Conservation (phyloP, 2,888 invertebrate genomes). For the Barypeithes pellucidus region DNA sequence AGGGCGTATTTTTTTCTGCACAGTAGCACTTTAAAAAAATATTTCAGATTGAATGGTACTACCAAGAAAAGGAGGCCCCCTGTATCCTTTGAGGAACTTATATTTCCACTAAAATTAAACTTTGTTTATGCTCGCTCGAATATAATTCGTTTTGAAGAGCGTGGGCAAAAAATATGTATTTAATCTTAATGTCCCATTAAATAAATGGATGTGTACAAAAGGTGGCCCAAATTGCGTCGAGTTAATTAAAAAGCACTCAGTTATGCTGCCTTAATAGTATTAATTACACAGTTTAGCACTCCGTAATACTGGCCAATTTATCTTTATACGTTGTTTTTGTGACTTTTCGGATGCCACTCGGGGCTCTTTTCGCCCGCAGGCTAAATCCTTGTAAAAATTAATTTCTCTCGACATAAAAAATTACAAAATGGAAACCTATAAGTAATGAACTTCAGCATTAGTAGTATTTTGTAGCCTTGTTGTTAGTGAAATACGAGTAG, state of each 20-base stretch:
- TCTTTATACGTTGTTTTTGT: constrained; percentile 8
- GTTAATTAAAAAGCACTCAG: constrained; percentile 12
- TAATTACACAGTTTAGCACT: constrained; percentile 12
- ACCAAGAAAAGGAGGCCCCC: too few species aligned
- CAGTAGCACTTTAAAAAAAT: too few species aligned
- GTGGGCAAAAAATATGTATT: background rate
- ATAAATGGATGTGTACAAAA: constrained; percentile 10
- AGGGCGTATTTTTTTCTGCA: too few species aligned
- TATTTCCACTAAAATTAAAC: too few species aligned
- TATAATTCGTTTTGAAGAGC: background rate
- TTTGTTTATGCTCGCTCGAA: background rate
- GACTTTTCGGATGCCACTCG: background rate
- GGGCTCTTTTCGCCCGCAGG: background rate
- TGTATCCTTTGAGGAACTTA: too few species aligned
- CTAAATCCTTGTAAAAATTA: background rate
- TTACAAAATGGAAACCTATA: too few species aligned
- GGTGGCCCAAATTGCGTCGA: constrained; percentile 8
- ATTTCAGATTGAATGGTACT: too few species aligned
- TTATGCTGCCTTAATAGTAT: constrained; percentile 9
- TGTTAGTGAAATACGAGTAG: too few species aligned
- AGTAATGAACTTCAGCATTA: too few species aligned
- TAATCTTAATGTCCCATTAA: background rate
- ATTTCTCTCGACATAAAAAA: background rate
- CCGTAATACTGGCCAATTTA: constrained; percentile 5
- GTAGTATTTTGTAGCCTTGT: too few species aligned